Conservation (phyloP, 1,140 invertebrate genomes). For the Aphis craccivora region DNA sequence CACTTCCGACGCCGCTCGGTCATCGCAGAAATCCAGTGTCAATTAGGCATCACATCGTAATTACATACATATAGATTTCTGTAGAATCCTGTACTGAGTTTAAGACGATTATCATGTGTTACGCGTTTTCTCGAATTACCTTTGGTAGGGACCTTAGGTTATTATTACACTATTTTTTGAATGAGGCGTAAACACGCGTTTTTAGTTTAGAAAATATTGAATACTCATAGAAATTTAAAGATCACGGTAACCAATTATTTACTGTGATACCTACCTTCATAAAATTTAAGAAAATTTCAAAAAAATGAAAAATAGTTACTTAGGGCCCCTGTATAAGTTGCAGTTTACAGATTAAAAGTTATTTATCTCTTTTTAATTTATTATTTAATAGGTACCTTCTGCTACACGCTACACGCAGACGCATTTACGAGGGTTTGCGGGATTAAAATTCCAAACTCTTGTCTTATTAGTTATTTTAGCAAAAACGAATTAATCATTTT, state of each 20-base stretch:
- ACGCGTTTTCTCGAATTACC: no score
- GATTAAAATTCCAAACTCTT: neutral
- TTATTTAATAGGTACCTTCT: no score
- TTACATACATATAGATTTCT: neutral
- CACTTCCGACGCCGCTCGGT: neutral
- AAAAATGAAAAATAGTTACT: neutral
- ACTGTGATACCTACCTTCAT: no score
- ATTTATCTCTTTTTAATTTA: neutral
- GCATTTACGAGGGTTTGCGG: neutral
- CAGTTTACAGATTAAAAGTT: neutral
- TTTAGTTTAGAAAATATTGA: neutral
- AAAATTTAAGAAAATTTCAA: neutral
- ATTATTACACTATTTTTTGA: no score
- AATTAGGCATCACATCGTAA: neutral
- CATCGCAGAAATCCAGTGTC: neutral
- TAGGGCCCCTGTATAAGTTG: neutral
- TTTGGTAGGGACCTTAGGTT: no score
- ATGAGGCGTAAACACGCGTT: no score
- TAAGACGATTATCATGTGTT: no score
- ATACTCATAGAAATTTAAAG: neutral
- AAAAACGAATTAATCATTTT: slow-evolving; percentile 18
- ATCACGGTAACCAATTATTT: neutral
- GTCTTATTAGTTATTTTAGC: neutral
- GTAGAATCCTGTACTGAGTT: no score
- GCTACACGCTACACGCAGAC: no score